A percentile compares a stretch with the other conserved stretches of the same genome.
phyloP scores from a whole-genome alignment of 2,797 vertebrate genomes.

The Microhierax caerulescens region DNA sequence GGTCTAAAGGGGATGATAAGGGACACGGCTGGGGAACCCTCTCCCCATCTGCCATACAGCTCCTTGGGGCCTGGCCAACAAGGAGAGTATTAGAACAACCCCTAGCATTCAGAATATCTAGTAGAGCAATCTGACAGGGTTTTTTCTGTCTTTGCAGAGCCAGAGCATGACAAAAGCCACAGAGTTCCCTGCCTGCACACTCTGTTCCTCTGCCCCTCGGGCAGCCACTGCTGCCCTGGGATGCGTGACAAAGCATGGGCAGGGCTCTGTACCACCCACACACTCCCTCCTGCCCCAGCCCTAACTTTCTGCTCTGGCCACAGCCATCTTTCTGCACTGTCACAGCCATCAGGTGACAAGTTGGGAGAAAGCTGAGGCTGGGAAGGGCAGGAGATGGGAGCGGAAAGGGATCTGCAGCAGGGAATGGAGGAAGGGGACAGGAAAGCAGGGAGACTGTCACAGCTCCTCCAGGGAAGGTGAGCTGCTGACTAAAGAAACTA shows the following conservation, averaged over 20 bases:
- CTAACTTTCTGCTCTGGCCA: neutral
- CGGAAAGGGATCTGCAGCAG: neutral
- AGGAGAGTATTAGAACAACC: neutral
- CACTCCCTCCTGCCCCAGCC: neutral
- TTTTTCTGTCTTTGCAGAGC: neutral
- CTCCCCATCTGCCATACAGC: neutral
- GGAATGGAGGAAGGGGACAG: neutral
- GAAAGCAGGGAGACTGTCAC: neutral
- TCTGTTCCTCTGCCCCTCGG: neutral
- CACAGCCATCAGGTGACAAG: neutral
- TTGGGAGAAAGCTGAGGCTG: neutral
- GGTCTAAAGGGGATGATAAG: neutral
- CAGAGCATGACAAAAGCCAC: neutral
- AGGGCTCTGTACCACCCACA: neutral
- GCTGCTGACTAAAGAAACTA: neutral
- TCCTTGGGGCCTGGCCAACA: neutral
- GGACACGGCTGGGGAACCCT: neutral
- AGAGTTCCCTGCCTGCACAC: neutral
- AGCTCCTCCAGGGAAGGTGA: neutral
- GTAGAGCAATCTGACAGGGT: neutral
- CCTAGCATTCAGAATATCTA: neutral
- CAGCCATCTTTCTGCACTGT: neutral
- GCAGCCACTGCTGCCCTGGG: accelerated
- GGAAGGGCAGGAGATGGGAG: neutral
- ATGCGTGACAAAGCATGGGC: neutral